Base-by-base conservation (phyloP, 2,888 invertebrate species). In the Meghimatium bilineatum region DNA sequence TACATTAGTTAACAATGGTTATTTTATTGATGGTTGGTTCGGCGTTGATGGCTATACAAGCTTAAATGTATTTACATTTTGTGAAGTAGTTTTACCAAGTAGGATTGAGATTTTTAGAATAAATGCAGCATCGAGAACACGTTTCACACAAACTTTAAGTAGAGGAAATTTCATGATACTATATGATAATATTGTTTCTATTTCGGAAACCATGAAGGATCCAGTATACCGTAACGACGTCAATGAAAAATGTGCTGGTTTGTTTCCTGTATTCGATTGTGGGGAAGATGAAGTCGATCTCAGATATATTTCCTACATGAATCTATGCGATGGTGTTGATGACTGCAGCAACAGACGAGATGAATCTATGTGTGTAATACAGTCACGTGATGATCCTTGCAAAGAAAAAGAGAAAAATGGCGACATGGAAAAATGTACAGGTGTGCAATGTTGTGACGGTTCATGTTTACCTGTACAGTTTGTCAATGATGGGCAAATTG, bases 401-500 rank as follows among this genome's bases (percentile, higher is more conserved):
- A n/a, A n/a, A n/a, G n/a, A n/a, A n/a, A n/a, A n/a, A n/a, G n/a
- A n/a, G n/a, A n/a, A n/a, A n/a, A n/a, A n/a, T n/a, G n/a, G n/a
- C n/a, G n/a, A n/a, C n/a, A n/a, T n/a, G n/a, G n/a, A 80, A 12
- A 20, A 2, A n/a, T 63, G 38, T 23, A 32, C 8, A 74, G 34
- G 44, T 56, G 34, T 12, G 23, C 20, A 32, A n/a, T 80, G 80
- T 26, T 17, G 12, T 44, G 80, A 80, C 52, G 71, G 80, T 44
- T 49, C 44, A 6, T 80, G 80, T 80, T 20, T 80, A 20, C 80
- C 71, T 0, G 1, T 32, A 26, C 69, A 69, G 34, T 80, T 20
- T 44, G 1, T 80, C 12, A 52, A 66, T 23, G 80, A 80, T 56
- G 71, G 71, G 6, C 52, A 80, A 56, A 36, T 71, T 17, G 80